Percentiles rank a stretch among this genome's conserved stretches.
Conservation (phyloP, 37 sponge, comb jelly and placozoan genomes). For the Tethya wilhelma region DNA sequence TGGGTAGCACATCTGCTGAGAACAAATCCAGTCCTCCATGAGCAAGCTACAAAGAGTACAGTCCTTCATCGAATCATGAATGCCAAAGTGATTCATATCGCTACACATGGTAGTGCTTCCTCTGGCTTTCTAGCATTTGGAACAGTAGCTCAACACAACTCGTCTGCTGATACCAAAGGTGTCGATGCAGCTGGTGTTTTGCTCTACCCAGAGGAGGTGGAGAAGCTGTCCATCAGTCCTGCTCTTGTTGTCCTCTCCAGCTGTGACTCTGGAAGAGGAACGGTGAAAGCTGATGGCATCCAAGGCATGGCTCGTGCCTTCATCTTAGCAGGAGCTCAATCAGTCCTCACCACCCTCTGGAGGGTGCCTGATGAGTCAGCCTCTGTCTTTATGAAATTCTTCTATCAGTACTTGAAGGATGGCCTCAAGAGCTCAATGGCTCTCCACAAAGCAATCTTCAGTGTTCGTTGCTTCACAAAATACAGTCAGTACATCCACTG, state of each 20-base stretch:
- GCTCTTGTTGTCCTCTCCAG: conserved; percentile 70
- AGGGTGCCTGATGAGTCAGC: conserved; percentile 80
- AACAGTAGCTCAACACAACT: no score
- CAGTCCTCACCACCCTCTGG: conserved; percentile 77
- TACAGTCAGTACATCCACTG: conserved; percentile 75
- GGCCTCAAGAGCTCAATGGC: conserved; percentile 48
- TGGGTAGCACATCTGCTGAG: conserved; percentile 58
- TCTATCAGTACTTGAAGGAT: conserved; percentile 75
- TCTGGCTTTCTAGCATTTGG: conserved; percentile 67
- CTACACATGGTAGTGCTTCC: conserved; percentile 68
- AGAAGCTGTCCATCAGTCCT: conserved; percentile 49
- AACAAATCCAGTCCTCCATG: conserved; percentile 56
- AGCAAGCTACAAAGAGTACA: conserved; percentile 69
- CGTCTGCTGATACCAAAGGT: background rate
- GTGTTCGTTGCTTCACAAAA: conserved; percentile 65
- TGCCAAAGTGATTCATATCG: conserved; percentile 73
- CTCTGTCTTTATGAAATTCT: conserved; percentile 72
- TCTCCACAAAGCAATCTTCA: conserved; percentile 72
- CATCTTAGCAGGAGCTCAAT: conserved; percentile 74
- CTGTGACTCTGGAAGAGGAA: conserved; percentile 63
- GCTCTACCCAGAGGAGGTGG: conserved; percentile 61
- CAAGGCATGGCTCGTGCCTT: conserved; percentile 55
- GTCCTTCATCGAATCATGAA: conserved; percentile 42
- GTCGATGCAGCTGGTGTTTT: conserved; percentile 38
- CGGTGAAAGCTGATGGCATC: background rate